Evolutionary conservation across 2,888 invertebrate genomes (phyloP).

Genomic region (Lymantria dispar): DNA sequence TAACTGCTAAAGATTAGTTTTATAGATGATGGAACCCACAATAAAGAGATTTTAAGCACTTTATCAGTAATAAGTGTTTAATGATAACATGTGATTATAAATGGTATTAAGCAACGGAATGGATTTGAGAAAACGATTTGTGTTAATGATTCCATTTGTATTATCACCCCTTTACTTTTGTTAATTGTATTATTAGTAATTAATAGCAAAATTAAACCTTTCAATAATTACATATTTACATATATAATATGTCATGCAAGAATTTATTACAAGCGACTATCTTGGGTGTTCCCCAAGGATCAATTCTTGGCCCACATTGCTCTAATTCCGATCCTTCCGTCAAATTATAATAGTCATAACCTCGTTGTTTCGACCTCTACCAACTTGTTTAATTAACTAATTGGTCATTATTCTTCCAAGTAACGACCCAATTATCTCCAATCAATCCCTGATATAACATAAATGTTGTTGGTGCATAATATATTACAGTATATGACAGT

Average conservation of each 20-base stretch:
- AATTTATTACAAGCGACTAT: background rate
- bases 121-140: constrained; percentile 2
- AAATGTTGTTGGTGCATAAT: constrained; percentile 59
- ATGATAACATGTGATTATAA: constrained; percentile 6
- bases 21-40: constrained; percentile 50
- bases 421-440: constrained; percentile 74
- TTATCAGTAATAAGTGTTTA: constrained; percentile 21
- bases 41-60: constrained; percentile 50
- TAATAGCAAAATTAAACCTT: background rate
- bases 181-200: background rate
- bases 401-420: constrained; percentile 71
- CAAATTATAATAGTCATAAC: constrained; percentile 49
- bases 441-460: constrained; percentile 70
- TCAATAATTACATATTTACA: background rate
- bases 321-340: constrained; percentile 35
- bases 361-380: constrained; percentile 50
- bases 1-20: constrained; percentile 56
- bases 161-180: background rate
- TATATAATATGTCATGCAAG: background rate
- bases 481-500: constrained; percentile 58
- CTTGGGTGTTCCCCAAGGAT: constrained; percentile 39
- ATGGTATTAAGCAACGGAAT: constrained; percentile 8
- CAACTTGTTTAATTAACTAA: constrained; percentile 69
- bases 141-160: background rate
- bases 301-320: constrained; percentile 29